Conservation (phyloP, 2,113 vertebrate species). For the Vulpes vulpes region DNA sequence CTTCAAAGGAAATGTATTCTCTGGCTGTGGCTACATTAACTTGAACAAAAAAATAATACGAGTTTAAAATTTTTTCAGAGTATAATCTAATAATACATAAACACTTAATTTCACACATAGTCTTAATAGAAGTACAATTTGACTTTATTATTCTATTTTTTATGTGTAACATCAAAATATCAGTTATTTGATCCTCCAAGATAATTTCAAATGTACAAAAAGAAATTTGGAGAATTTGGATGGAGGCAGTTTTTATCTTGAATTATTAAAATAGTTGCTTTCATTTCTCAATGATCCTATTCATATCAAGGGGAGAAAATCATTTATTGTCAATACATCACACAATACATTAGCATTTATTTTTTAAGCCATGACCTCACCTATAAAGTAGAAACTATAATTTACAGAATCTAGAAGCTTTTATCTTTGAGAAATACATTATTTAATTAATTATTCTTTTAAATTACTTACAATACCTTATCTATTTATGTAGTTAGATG, state of each 20-base stretch:
- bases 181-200: background rate
- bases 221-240: constrained; percentile 2
- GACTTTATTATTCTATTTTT: background rate
- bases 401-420: background rate
- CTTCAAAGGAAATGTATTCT: background rate
- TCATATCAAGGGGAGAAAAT: background rate
- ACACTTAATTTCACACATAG: background rate
- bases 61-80: background rate
- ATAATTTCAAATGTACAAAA: background rate
- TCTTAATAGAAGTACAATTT: constrained; percentile 16
- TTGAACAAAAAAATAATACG: background rate
- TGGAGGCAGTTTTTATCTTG: background rate
- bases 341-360: background rate
- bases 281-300: background rate
- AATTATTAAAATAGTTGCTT: constrained; percentile 51
- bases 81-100: background rate
- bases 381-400: background rate
- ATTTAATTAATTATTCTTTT: background rate
- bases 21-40: background rate
- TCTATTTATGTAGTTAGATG: background rate
- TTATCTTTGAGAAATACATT: background rate
- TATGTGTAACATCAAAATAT: background rate
- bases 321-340: background rate
- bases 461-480: background rate
- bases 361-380: background rate